These are phyloP conservation scores for Globodera rostochiensis DNA, from an alignment of 1,140 invertebrate species.

Conservation along the genomic window DNA sequence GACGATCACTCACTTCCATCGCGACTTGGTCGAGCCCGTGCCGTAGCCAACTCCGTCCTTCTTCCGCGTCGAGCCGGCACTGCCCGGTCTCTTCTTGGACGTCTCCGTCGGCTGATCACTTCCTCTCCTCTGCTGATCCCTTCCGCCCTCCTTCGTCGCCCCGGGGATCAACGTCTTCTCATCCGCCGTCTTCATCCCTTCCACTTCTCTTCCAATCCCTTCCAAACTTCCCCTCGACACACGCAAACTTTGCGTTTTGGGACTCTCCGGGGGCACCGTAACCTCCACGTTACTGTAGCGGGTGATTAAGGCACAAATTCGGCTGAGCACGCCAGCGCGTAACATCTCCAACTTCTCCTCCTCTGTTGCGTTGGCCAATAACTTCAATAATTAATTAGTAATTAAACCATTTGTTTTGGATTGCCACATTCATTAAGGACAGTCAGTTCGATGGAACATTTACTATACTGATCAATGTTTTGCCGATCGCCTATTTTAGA, in stretches of 20 bases:
- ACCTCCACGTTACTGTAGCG: constrained; percentile 16
- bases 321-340: constrained; percentile 31
- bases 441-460: too few species aligned
- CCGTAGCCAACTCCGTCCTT: constrained; percentile 86
- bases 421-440: too few species aligned
- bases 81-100: constrained; percentile 14
- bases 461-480: too few species aligned
- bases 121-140: neutral
- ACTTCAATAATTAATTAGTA: constrained; percentile 18
- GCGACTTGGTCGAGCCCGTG: constrained; percentile 88
- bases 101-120: constrained; percentile 7
- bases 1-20: constrained; percentile 80
- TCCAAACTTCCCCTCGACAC: neutral
- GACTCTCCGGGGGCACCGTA: neutral
- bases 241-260: neutral
- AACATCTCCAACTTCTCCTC: constrained; percentile 47
- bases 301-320: constrained; percentile 33
- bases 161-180: neutral
- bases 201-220: neutral
- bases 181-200: neutral
- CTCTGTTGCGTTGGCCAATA: constrained; percentile 31
- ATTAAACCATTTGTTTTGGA: neutral
- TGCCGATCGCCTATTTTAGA: too few species aligned
- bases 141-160: neutral
- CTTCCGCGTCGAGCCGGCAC: constrained; percentile 19